Conservation (phyloP, 2,113 vertebrate genomes). For the Actenoides lindsayi region DNA sequence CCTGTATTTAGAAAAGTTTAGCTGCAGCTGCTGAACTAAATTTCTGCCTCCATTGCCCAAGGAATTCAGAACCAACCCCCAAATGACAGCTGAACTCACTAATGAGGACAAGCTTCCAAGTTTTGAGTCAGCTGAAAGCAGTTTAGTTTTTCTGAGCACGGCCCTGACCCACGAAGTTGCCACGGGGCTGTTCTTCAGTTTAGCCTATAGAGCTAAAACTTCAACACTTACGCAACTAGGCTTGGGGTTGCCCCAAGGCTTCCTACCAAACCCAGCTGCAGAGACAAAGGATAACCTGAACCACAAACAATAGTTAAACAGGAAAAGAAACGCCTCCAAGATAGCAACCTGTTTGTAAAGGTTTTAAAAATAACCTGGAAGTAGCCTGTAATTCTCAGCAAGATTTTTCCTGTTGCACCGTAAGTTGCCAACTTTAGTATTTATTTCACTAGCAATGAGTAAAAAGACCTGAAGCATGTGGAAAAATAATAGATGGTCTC, state of each 20-base stretch:
- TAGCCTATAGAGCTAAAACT: neutral
- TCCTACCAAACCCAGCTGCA: neutral
- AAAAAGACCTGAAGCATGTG: slow-evolving; percentile 42
- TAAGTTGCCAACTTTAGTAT: neutral
- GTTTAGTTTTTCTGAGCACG: neutral
- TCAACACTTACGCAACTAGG: neutral
- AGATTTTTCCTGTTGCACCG: slow-evolving; percentile 15
- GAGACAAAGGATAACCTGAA: neutral
- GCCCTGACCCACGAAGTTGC: neutral
- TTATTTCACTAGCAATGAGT: slow-evolving; percentile 34
- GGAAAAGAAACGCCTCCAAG: neutral
- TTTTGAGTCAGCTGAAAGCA: neutral
- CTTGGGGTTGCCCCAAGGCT: neutral
- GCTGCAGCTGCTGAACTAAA: neutral
- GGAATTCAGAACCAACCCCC: neutral
- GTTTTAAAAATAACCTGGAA: slow-evolving; percentile 28
- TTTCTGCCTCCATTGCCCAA: neutral
- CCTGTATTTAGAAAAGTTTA: neutral
- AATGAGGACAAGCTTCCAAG: neutral
- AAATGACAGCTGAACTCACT: slow-evolving; percentile 1
- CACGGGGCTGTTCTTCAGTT: neutral
- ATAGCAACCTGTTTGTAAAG: neutral
- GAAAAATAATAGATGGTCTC: slow-evolving; percentile 16
- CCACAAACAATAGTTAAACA: neutral
- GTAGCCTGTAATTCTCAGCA: neutral